Evolutionary conservation across 2,888 invertebrate genomes (phyloP).

Genomic region (Synergus japonicus): DNA sequence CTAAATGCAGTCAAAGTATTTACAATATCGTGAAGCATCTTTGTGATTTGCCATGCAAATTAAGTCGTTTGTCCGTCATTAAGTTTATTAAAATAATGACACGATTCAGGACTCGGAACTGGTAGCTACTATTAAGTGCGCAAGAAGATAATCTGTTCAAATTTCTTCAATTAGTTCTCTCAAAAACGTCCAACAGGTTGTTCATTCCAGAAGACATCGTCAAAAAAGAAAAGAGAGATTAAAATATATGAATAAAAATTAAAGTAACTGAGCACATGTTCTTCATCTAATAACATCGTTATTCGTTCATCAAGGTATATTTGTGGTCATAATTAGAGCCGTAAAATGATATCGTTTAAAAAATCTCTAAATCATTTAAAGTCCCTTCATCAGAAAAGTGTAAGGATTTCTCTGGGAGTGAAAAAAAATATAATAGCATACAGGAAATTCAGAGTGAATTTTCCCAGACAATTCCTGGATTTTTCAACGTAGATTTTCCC

Average conservation of each 20-base stretch:
- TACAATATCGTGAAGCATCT: conserved; percentile 3
- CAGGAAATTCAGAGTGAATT: conserved; percentile 6
- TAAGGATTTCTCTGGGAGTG: neutral
- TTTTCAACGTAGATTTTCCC: conserved; percentile 14
- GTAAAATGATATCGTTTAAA: too few species aligned
- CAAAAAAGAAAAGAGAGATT: neutral
- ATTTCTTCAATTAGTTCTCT: neutral
- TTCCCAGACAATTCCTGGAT: conserved; percentile 18
- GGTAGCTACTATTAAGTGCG: neutral
- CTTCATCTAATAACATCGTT: neutral
- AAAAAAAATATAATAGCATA: neutral
- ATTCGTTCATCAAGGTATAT: neutral
- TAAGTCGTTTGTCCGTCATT: conserved; percentile 34
- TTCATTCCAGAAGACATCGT: neutral
- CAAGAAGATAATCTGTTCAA: neutral
- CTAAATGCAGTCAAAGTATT: neutral
- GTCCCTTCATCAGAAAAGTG: neutral
- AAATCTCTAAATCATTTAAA: too few species aligned
- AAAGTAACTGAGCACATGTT: neutral
- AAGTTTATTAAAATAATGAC: conserved; percentile 38
- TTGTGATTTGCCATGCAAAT: conserved; percentile 29
- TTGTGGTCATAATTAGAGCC: too few species aligned
- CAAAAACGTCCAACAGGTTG: neutral
- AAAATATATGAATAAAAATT: neutral
- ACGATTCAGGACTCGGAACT: conserved; percentile 17